Conservation (phyloP, 2,113 vertebrate genomes). For the Hyla sarda region DNA sequence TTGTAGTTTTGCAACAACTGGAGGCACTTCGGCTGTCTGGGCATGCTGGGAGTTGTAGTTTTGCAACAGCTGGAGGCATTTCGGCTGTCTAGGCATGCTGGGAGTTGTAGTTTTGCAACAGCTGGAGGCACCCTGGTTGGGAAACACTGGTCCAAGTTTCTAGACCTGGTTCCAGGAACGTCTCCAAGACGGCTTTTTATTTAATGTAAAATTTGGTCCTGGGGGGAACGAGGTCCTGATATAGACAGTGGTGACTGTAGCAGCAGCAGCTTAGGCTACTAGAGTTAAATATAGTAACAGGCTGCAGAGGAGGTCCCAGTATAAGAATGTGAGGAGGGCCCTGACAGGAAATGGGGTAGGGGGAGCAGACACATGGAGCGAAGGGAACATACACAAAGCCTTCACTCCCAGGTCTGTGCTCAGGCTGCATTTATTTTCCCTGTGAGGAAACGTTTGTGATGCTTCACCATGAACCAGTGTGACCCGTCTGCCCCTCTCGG, state of each 20-base stretch:
- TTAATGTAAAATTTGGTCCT: not conserved
- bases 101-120: too few species aligned
- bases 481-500: not conserved
- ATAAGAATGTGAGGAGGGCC: constrained; percentile 47
- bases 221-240: not conserved
- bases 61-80: too few species aligned
- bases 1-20: too few species aligned
- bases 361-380: constrained; percentile 8
- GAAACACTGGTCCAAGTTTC: too few species aligned
- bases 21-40: too few species aligned
- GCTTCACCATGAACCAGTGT: not conserved
- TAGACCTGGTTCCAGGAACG: too few species aligned
- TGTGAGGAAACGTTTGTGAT: not conserved
- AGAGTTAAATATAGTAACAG: constrained; percentile 53
- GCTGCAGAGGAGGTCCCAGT: constrained; percentile 26
- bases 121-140: too few species aligned
- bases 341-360: constrained; percentile 35
- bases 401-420: not conserved
- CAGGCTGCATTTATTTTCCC: not conserved
- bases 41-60: too few species aligned
- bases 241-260: constrained; percentile 2
- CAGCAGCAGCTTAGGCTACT: not conserved
- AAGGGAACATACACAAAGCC: constrained; percentile 15
- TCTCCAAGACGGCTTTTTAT: not conserved
- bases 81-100: too few species aligned